Conservation (phyloP, 2,113 vertebrate species). For the Xerus inauris region DNA sequence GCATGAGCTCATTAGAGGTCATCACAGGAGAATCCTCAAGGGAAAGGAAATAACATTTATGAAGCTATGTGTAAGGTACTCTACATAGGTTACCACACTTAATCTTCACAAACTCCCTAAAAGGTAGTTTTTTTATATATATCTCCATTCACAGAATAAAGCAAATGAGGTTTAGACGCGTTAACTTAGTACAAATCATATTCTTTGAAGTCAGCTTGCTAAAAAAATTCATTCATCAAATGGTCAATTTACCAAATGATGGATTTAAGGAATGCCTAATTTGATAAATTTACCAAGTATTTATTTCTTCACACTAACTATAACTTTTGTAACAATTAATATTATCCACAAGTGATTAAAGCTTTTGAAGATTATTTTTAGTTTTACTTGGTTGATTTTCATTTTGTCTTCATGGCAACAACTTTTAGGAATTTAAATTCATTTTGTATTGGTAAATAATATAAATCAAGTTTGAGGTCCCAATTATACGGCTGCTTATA, state of each 20-base stretch:
- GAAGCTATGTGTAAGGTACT: background rate
- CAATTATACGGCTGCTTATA: background rate
- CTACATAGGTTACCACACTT: background rate
- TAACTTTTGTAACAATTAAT: background rate
- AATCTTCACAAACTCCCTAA: background rate
- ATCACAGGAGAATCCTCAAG: background rate
- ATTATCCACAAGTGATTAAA: background rate
- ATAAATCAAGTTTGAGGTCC: background rate
- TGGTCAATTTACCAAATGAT: constrained; percentile 31
- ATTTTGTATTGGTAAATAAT: background rate
- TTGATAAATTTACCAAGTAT: constrained; percentile 40
- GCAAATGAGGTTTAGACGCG: background rate
- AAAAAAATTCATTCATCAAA: constrained; percentile 5
- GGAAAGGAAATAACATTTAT: background rate
- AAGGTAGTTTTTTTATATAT: background rate
- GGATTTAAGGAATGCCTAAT: background rate
- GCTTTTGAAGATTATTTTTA: background rate
- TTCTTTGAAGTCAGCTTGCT: background rate
- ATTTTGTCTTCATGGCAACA: constrained; percentile 28
- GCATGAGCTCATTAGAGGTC: background rate
- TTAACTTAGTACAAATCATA: background rate
- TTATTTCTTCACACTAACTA: constrained; percentile 25
- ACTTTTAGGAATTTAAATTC: constrained; percentile 27
- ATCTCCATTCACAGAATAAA: background rate
- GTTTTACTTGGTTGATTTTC: constrained; percentile 27